These are phyloP conservation scores for Drosophila fulvimacula DNA, from an alignment of 2,888 invertebrate genomes.

Conservation along the genomic window DNA sequence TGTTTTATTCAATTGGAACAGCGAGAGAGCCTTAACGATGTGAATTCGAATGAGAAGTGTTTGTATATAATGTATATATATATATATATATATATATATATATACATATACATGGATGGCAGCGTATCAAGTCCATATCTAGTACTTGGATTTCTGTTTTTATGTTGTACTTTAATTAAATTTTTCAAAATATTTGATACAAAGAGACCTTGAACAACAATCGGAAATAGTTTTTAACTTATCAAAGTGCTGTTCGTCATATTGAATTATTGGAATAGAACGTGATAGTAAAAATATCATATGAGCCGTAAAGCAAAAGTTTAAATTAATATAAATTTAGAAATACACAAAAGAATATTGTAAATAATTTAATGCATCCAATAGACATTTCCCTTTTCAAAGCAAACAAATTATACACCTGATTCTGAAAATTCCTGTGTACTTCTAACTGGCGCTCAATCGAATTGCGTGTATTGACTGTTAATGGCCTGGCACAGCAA, in stretches of 20 bases:
- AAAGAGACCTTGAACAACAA: background rate
- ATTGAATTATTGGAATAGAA: too few relatives aligned
- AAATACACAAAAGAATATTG: background rate
- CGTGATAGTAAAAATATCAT: background rate
- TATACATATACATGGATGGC: background rate
- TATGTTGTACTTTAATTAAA: background rate
- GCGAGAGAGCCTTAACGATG: constrained; percentile 21
- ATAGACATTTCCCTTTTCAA: background rate
- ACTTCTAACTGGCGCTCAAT: constrained; percentile 34
- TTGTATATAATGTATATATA: constrained; percentile 1
- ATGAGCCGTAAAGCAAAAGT: background rate
- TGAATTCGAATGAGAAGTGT: constrained; percentile 12
- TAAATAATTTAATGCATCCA: background rate
- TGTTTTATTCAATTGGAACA: constrained; percentile 35
- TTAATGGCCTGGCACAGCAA: constrained; percentile 26
- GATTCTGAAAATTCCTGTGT: constrained; percentile 1
- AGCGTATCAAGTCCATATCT: background rate
- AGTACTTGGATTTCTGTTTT: background rate
- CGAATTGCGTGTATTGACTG: constrained; percentile 41
- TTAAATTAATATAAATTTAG: too few relatives aligned
- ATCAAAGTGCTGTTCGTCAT: background rate
- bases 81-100: background rate
- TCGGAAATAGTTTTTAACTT: background rate
- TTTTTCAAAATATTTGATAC: background rate
- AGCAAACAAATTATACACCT: constrained; percentile 10